These are phyloP conservation scores for Sander vitreus DNA, from an alignment of 2,113 vertebrate genomes.

Conservation along the genomic window DNA sequence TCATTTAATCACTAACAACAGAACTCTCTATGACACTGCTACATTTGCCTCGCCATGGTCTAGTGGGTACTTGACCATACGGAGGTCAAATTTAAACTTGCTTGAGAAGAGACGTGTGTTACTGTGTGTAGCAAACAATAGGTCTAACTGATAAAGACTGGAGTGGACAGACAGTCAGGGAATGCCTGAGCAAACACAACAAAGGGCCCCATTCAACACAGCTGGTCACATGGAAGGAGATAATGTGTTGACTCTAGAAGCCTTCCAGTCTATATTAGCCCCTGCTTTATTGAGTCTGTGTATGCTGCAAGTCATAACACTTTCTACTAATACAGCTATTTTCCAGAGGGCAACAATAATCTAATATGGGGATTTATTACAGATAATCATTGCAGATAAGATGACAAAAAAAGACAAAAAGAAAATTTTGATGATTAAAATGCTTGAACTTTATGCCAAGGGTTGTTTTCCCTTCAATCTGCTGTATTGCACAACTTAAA, in stretches of 20 bases:
- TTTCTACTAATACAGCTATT: background rate
- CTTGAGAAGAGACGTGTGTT: background rate
- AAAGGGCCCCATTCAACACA: constrained; percentile 17
- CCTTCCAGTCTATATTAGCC: constrained; percentile 9
- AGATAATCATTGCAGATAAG: background rate
- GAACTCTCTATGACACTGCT: background rate
- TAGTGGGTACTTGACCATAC: background rate
- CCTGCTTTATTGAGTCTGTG: background rate
- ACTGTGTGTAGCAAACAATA: background rate
- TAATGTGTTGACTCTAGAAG: constrained; percentile 23
- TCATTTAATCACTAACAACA: background rate
- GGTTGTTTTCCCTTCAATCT: background rate
- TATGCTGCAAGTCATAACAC: background rate
- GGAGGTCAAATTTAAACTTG: background rate
- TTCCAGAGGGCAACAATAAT: background rate
- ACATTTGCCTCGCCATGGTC: background rate
- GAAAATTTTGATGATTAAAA: background rate
- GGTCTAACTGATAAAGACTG: constrained; percentile 2
- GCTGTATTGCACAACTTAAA: background rate
- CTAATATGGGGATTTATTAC: background rate
- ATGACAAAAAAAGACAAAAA: background rate
- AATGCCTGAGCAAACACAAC: background rate
- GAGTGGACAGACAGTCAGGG: constrained; percentile 5
- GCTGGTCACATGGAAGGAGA: constrained; percentile 24
- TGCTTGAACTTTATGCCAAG: background rate